These are phyloP conservation scores for Clarias pachynema DNA, from an alignment of 2,797 vertebrate genomes.

Conservation along the genomic window DNA sequence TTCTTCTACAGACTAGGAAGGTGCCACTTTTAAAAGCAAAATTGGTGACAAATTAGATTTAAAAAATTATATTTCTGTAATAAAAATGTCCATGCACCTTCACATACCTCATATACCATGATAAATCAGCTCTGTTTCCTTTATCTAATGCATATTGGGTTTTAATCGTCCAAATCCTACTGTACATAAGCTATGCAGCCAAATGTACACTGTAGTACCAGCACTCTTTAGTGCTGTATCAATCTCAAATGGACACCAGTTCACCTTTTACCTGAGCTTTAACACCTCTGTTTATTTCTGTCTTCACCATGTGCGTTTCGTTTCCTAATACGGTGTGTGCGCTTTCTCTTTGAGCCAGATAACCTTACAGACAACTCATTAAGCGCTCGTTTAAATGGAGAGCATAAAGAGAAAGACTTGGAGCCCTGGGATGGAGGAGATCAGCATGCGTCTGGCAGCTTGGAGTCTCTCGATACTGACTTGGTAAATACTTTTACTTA, in stretches of 20 bases:
- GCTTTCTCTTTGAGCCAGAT: slow-evolving; percentile 74
- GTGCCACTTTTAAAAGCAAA: background rate
- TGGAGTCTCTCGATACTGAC: slow-evolving; percentile 94
- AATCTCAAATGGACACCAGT: background rate
- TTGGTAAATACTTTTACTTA: slow-evolving; percentile 75
- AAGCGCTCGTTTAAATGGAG: slow-evolving; percentile 89
- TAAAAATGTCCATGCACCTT: no score
- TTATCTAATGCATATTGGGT: background rate
- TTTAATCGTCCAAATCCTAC: background rate
- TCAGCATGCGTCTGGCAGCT: slow-evolving; percentile 83
- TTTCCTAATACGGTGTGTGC: background rate
- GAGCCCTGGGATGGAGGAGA: slow-evolving; percentile 98
- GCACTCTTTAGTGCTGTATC: background rate
- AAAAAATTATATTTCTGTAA: no score
- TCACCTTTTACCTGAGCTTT: background rate
- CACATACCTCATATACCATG: no score
- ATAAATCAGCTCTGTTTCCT: background rate
- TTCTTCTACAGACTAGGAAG: background rate
- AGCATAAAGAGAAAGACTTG: slow-evolving; percentile 96
- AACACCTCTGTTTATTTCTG: background rate
- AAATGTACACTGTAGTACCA: background rate
- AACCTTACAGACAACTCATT: slow-evolving; percentile 95
- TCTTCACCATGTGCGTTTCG: background rate
- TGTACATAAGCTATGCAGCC: background rate
- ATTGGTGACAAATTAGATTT: background rate